A percentile compares a stretch with the other conserved stretches of the same genome.
phyloP scores from a whole-genome alignment of 2,113 vertebrate genomes.

The Clarias magur region DNA sequence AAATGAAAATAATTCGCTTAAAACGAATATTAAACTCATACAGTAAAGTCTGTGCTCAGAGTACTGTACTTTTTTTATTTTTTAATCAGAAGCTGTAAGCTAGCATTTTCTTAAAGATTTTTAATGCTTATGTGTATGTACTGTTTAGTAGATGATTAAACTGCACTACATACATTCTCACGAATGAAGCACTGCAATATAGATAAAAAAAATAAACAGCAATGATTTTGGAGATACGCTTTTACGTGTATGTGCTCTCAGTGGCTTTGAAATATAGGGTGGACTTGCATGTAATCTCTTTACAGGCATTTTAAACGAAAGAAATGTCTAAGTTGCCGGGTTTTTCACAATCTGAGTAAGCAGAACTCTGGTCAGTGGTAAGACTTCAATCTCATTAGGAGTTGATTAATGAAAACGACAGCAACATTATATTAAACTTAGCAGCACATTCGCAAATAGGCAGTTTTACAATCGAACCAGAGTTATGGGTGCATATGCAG shows the following conservation, averaged over 20 bases:
- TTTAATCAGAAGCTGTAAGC: background rate
- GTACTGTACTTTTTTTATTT: background rate
- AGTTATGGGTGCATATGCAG: constrained; percentile 70
- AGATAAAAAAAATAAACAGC: background rate
- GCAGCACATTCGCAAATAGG: constrained; percentile 67
- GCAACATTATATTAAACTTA: constrained; percentile 69
- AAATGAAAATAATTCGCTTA: constrained; percentile 44
- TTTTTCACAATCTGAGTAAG: constrained; percentile 48
- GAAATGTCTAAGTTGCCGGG: constrained; percentile 5
- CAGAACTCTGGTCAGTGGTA: constrained; percentile 64
- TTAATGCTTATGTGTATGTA: background rate
- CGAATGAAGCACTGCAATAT: background rate
- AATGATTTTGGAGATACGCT: background rate
- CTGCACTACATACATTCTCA: constrained; percentile 10
- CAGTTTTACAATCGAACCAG: constrained; percentile 75
- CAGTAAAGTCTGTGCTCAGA: background rate
- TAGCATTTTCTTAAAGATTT: background rate
- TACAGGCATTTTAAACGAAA: background rate
- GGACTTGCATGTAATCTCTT: background rate
- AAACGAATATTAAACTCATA: constrained; percentile 34
- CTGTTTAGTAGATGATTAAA: background rate
- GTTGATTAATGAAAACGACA: constrained; percentile 72
- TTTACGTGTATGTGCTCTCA: background rate
- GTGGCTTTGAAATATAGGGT: background rate
- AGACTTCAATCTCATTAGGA: constrained; percentile 71